Percentiles rank a stretch among this genome's conserved stretches.
Evolutionary conservation across 2,888 invertebrate genomes (phyloP).

Genomic region (Drosophila mimetica): DNA sequence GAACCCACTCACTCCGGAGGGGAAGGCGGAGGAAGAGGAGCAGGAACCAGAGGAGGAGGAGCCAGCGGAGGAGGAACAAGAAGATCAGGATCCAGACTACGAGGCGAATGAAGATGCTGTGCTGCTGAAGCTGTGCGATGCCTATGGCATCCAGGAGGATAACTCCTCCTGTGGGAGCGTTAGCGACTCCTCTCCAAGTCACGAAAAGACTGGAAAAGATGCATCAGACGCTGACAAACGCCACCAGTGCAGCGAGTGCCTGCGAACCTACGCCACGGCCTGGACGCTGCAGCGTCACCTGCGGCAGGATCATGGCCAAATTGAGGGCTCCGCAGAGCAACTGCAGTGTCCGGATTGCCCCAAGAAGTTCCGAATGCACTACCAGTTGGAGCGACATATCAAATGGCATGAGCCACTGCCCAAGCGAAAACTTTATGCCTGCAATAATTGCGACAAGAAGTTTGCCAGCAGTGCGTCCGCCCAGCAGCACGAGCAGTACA

Average conservation of each 20-base stretch:
- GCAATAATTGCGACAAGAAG: constrained; percentile 80
- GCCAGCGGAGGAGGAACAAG: background rate
- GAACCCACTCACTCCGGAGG: constrained; percentile 54
- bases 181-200: background rate
- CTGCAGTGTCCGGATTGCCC: constrained; percentile 53
- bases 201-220: constrained; percentile 1
- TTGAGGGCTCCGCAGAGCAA: constrained; percentile 1
- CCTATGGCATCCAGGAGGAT: constrained; percentile 33
- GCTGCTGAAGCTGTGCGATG: constrained; percentile 45
- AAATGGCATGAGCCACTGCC: constrained; percentile 68
- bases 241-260: constrained; percentile 53
- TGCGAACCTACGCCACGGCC: constrained; percentile 42
- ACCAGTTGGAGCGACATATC: constrained; percentile 54
- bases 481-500: constrained; percentile 75
- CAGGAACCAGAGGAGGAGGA: constrained; percentile 4
- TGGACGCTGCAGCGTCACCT: constrained; percentile 59
- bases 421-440: constrained; percentile 59
- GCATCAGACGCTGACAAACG: constrained; percentile 17
- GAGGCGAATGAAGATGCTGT: constrained; percentile 21
- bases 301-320: constrained; percentile 51
- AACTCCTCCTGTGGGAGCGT: background rate
- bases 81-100: constrained; percentile 27
- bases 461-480: constrained; percentile 73
- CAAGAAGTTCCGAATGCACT: constrained; percentile 53
- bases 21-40: background rate